Evolutionary conservation across 2,797 vertebrate species (phyloP), one percentile per base, ranked within the genome.

Genomic region (Acomys russatus): DNA sequence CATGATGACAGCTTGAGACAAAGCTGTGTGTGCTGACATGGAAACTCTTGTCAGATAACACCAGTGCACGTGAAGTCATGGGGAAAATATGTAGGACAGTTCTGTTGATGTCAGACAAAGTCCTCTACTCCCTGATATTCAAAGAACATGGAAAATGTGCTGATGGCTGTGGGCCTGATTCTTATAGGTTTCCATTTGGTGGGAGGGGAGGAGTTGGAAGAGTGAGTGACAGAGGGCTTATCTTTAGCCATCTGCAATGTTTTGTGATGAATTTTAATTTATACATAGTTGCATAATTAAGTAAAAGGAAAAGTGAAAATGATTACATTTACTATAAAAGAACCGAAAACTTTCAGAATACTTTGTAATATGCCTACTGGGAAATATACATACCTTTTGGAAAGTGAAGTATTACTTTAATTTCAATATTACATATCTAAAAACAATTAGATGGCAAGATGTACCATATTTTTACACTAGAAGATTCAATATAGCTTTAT

Each of bases 361-460:
- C 76, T 91, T 94, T 79, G 30, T 23, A 82, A 74, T 79, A 89
- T 87, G 51, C 17, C n/a, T 63, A 61, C 38, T 20, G 94, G 64
- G 49, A 92, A 85, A 73, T 56, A 66, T 84, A 30, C 49, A 85
- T 74, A 73, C 61, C 80, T 82, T 94, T 85, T 64, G 28, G 79
- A 95, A 92, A 95, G 51, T 95, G 51, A 93, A 44, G 12, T 79
- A 84, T 94, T 92, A 89, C n/a, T 94, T 97, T 92, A 90, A 44
- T 74, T 85, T 54, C 15, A 85, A 54, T 85, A 68, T 68, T 33
- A 89, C 23, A 14, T 77, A 54, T 84, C 63, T 90, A 97, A 95
- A 92, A 95, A 56, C 35, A 73, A 91, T 59, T 68, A 92, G 94
- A 71, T 73, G 64, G 74, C 90, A 79, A 84, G 38, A 59, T 63